A percentile compares a stretch with the other conserved stretches of the same genome.
phyloP scores from a whole-genome alignment of 2,113 vertebrate species.

The Megaceryle torquata region DNA sequence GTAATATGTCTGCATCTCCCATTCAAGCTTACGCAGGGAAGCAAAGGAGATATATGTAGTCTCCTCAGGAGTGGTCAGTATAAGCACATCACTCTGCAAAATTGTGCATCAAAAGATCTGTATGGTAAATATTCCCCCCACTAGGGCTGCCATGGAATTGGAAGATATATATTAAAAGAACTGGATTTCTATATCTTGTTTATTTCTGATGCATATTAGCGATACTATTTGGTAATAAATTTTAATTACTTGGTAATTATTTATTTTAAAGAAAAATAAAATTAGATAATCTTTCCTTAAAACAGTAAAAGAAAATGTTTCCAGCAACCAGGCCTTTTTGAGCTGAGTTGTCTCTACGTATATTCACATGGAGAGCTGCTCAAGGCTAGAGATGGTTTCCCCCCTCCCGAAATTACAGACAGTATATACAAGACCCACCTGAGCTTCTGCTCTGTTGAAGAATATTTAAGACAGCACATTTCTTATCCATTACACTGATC shows the following conservation, averaged over 20 bases:
- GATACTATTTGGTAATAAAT: background rate
- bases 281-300: background rate
- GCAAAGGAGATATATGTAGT: background rate
- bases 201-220: background rate
- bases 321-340: background rate
- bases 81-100: background rate
- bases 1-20: background rate
- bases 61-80: background rate
- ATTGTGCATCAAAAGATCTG: background rate
- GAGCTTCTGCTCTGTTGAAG: background rate
- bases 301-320: background rate
- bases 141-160: background rate
- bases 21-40: background rate
- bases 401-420: background rate
- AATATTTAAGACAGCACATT: conserved; percentile 35
- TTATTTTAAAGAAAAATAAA: background rate
- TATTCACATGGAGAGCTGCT: background rate
- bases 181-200: background rate
- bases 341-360: background rate
- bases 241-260: background rate
- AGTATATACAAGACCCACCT: background rate
- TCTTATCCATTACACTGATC: background rate
- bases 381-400: background rate
- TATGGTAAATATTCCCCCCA: background rate
- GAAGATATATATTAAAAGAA: background rate